Base-by-base conservation (phyloP, 2,113 vertebrate species). In the Chaenocephalus aceratus region DNA sequence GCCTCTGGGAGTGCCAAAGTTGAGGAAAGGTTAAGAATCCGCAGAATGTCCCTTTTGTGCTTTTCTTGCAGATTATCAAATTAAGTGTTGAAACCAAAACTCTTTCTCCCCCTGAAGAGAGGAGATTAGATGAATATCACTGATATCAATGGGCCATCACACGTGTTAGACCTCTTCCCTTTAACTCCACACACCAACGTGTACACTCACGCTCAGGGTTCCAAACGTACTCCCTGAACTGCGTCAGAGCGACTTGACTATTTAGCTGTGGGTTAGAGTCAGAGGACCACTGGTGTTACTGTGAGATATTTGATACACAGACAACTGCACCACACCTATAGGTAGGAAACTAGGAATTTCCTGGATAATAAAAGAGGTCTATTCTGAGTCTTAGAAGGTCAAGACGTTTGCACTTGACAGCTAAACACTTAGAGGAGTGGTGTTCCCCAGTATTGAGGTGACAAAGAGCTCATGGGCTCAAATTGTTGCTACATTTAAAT, bases 1-100 rank as follows among this genome's bases (percentile, higher is more conserved):
- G 92, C 89, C 92, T 91, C 88, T 90, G 88, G 89, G 86, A 88
- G 89, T 89, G 84, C 88, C 91, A 87, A 92, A 94, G 93, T 94
- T 94, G 92, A 93, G 72, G 80, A 89, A 88, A 94, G 93, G 94
- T 92, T 94, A 94, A 94, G 92, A 91, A 95, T 95, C 88, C 30
- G 80, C 88, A 94, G 93, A 93, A 94, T 94, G 93, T 92, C 92
- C 83, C 88, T 89, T 92, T 94, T 93, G 90, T 93, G 88, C 87
- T 89, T 89, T 93, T 90, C 86, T 90, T 72, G 72, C 86, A 87
- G 93, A 94, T 95, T 91, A 94, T 91, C 91, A 93, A 94, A 95
- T 94, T 93, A 92, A 85, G 87, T 89, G 92, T 87, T 92, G 89
- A 94, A 94, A 92, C 89, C 82, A 88, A 89, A 91, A 82, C 86